A percentile compares a stretch with the other conserved stretches of the same genome.
phyloP scores from a whole-genome alignment of 2,113 vertebrate species.

The Megaceryle torquata region DNA sequence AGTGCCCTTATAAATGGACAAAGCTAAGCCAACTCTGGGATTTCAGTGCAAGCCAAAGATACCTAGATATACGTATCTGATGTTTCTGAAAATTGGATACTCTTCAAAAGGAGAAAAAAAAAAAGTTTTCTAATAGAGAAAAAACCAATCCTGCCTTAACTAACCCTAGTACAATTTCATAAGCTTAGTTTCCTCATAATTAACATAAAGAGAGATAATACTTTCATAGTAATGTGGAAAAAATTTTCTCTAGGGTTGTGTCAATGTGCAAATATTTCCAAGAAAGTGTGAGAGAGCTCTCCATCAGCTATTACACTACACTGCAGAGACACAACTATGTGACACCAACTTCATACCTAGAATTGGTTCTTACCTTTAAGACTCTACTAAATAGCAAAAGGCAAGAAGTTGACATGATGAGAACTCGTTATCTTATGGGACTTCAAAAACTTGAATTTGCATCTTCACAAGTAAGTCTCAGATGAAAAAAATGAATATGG shows the following conservation, averaged over 20 bases:
- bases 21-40: background rate
- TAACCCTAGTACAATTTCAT: background rate
- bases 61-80: background rate
- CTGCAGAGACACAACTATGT: constrained; percentile 90
- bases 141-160: background rate
- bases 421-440: constrained; percentile 83
- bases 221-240: background rate
- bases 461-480: constrained; percentile 81
- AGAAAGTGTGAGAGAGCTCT: constrained; percentile 81
- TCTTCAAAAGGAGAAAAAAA: background rate
- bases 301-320: constrained; percentile 75
- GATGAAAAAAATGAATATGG: background rate
- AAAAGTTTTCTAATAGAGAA: background rate
- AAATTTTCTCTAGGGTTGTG: constrained; percentile 79
- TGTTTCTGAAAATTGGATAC: background rate
- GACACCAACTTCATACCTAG: constrained; percentile 91
- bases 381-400: constrained; percentile 82
- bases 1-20: background rate
- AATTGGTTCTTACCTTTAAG: constrained; percentile 92
- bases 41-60: background rate
- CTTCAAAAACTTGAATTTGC: constrained; percentile 91
- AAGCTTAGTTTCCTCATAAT: background rate
- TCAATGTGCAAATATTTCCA: constrained; percentile 92
- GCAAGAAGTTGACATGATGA: constrained; percentile 82
- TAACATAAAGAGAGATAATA: background rate